phyloP scores from a whole-genome alignment of 2,113 vertebrate genomes.

The Solenodon paradoxus region DNA sequence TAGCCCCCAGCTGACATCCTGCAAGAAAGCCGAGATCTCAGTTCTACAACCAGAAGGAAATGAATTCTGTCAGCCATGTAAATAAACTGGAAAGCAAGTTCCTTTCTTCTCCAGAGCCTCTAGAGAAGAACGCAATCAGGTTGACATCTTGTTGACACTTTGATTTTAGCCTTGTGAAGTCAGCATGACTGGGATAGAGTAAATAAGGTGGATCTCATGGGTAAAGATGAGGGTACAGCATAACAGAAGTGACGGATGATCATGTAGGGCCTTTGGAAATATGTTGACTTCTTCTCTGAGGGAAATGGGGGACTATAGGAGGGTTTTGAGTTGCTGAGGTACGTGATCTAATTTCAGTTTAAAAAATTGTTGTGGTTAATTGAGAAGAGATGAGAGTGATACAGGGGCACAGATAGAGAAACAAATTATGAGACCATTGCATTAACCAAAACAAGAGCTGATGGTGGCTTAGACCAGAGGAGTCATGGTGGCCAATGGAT shows the following conservation, averaged over 20 bases:
- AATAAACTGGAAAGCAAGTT: slow-evolving; percentile 7
- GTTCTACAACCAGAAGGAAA: neutral
- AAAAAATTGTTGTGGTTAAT: neutral
- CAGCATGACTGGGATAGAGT: neutral
- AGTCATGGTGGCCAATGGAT: neutral
- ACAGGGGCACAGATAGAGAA: neutral
- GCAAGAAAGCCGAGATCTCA: neutral
- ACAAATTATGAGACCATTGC: neutral
- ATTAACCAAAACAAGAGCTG: neutral
- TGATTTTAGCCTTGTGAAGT: neutral
- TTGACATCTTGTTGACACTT: neutral
- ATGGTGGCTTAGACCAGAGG: neutral
- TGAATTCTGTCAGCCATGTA: neutral
- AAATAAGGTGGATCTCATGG: neutral
- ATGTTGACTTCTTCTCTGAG: neutral
- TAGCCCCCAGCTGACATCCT: neutral
- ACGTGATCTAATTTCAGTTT: neutral
- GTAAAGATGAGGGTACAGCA: neutral
- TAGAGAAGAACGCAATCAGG: neutral
- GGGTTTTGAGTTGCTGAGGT: neutral
- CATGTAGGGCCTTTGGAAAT: neutral
- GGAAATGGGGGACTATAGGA: neutral
- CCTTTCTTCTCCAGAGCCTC: neutral
- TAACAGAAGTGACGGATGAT: neutral
- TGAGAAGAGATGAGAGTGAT: neutral